Evolutionary conservation across 1,140 invertebrate species (phyloP).

Genomic region (Trachelipus rathkii): DNA sequence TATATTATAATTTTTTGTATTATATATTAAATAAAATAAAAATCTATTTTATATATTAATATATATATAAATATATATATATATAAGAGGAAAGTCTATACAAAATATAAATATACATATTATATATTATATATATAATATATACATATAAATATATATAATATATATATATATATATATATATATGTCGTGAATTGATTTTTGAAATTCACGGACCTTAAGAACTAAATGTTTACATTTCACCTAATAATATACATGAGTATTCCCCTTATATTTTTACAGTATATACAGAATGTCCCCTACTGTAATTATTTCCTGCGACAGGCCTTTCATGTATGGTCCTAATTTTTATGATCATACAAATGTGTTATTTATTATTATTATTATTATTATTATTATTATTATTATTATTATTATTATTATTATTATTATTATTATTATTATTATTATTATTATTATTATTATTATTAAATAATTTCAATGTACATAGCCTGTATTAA

Average conservation of each 20-base stretch:
- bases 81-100: no score
- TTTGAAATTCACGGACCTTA: no score
- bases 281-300: background rate
- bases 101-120: no score
- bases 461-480: constrained; percentile 20
- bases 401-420: constrained; percentile 5
- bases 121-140: background rate
- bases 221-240: no score
- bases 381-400: background rate
- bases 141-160: background rate
- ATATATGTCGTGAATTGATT: background rate
- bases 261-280: constrained; percentile 6
- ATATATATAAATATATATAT: constrained; percentile 3
- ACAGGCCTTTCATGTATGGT: background rate
- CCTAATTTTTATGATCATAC: background rate
- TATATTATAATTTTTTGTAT: no score
- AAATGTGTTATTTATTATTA: background rate
- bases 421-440: constrained; percentile 7
- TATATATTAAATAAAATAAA: no score
- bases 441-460: background rate
- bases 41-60: constrained; percentile 10
- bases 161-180: background rate
- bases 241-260: no score
- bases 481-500: constrained; percentile 14
- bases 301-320: background rate